Evolutionary conservation across 2,888 invertebrate genomes (phyloP).

Genomic region (Eustalomyia histrio): DNA sequence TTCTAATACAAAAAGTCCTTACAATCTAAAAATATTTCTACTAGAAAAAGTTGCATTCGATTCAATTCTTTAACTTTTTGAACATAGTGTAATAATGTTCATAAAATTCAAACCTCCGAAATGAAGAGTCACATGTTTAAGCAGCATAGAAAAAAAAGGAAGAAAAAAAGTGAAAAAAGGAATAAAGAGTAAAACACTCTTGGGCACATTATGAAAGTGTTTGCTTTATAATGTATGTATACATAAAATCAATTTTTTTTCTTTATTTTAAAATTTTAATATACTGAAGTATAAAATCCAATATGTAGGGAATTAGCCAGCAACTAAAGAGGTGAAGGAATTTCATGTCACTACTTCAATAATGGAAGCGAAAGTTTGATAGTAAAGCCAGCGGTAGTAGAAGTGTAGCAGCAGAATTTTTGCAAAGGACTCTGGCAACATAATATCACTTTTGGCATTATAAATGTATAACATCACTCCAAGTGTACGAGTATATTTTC

Average conservation of each 20-base stretch:
- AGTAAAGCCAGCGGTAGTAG: not conserved
- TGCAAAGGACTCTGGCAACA: not conserved
- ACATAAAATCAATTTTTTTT: slow-evolving; percentile 10
- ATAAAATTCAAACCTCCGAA: not conserved
- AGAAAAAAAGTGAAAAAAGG: not conserved
- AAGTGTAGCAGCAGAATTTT: too few relatives aligned
- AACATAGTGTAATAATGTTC: not conserved
- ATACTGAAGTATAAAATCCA: not conserved
- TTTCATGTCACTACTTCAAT: not conserved
- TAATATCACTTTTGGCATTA: not conserved
- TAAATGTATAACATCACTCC: not conserved
- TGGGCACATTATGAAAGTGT: slow-evolving; percentile 8
- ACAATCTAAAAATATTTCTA: too few relatives aligned
- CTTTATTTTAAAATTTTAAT: not conserved
- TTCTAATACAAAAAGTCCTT: too few relatives aligned
- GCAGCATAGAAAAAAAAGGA: not conserved
- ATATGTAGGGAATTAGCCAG: not conserved
- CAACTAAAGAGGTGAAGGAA: not conserved
- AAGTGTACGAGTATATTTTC: not conserved
- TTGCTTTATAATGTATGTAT: not conserved
- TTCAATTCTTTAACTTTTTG: not conserved
- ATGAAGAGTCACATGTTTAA: slow-evolving; percentile 2
- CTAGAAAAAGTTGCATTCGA: too few relatives aligned
- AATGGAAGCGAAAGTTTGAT: not conserved
- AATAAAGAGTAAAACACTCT: not conserved